Base-by-base conservation (phyloP, 2,113 vertebrate species). In the Colinus virginianus region DNA sequence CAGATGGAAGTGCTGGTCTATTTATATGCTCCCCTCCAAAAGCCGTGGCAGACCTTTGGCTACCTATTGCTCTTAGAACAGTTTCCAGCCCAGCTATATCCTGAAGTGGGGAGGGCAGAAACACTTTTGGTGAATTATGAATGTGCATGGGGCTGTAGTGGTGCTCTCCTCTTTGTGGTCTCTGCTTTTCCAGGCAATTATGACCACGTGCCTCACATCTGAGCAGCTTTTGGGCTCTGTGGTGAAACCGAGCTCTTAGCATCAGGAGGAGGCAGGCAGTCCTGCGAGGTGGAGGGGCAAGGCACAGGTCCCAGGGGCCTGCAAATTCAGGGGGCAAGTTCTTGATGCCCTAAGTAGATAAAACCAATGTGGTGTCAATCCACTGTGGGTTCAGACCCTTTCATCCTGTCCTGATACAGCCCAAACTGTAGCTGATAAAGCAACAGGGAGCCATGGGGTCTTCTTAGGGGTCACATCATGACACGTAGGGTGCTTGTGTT, bases 61-160 rank as follows among this genome's bases (percentile, higher is more conserved):
- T 85, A 20, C 63, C 68, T 2, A 2, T 1, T 90, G 92, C 76
- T 93, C 93, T 93, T 74, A 90, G 93, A 93, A 74, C 0, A 1
- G 38, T 63, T 96, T 95, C 88, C 91, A 96, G 82, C 34, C 51
- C 34, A 34, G 71, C 90, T 77, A 2, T 62, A 69, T 49, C 67
- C 61, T 1, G 38, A 87, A 76, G 15, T 0, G 13, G 49, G 76
- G 71, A 59, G 56, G 83, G 34, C 42, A 90, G 92, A 80, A 83
- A 55, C 4, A 17, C 9, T 4, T 21, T 42, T 36, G 1, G 80
- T 93, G 49, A 96, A 90, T 96, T 93, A 94, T 83, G 71, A 61
- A 88, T 90, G 64, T 51, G 43, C 14, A 21, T 26, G 69, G 58
- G n/a, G 16, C 43, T 3, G 0, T 62, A 38, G 72, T 51, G 68